Percentiles rank a stretch among this genome's conserved stretches.
These are phyloP conservation scores for Drosophila niveifrons DNA, from an alignment of 2,888 invertebrate species.

Conservation along the genomic window DNA sequence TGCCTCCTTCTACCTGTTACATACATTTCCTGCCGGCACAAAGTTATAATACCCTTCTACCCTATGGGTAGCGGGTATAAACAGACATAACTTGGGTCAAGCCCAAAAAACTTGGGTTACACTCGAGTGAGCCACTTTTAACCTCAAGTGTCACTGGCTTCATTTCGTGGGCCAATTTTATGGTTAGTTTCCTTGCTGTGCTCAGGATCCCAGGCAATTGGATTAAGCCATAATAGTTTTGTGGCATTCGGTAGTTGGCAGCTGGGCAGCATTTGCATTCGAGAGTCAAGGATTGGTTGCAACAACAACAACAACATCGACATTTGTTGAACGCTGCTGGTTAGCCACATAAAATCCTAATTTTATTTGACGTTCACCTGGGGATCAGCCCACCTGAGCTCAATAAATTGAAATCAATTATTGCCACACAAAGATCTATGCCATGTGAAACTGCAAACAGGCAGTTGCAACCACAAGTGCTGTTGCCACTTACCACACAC, in stretches of 20 bases:
- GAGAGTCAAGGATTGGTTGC: constrained; percentile 41
- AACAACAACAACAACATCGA: constrained; percentile 30
- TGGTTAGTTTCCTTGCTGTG: constrained; percentile 43
- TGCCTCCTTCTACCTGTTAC: no score
- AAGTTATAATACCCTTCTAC: no score
- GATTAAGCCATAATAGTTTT: constrained; percentile 31
- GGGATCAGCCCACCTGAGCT: constrained; percentile 57
- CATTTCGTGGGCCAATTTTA: constrained; percentile 38
- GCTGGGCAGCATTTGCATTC: not conserved
- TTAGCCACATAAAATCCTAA: constrained; percentile 62
- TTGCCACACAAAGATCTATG: constrained; percentile 70
- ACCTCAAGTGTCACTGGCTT: constrained; percentile 32
- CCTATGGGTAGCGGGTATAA: no score
- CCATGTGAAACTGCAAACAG: constrained; percentile 63
- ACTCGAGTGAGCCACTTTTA: constrained; percentile 29
- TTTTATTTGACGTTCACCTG: constrained; percentile 56
- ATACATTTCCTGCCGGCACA: no score
- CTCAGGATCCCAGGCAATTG: constrained; percentile 14
- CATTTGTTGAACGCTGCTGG: constrained; percentile 51
- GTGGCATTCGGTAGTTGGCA: not conserved
- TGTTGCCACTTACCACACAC: not conserved
- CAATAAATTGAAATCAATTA: constrained; percentile 78
- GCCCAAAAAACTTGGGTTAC: constrained; percentile 21
- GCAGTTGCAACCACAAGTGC: constrained; percentile 35
- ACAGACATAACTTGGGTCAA: constrained; percentile 20